Evolutionary conservation across 2,797 vertebrate genomes (phyloP), one percentile per base, ranked within the genome.

Genomic region (Lates japonicus): DNA sequence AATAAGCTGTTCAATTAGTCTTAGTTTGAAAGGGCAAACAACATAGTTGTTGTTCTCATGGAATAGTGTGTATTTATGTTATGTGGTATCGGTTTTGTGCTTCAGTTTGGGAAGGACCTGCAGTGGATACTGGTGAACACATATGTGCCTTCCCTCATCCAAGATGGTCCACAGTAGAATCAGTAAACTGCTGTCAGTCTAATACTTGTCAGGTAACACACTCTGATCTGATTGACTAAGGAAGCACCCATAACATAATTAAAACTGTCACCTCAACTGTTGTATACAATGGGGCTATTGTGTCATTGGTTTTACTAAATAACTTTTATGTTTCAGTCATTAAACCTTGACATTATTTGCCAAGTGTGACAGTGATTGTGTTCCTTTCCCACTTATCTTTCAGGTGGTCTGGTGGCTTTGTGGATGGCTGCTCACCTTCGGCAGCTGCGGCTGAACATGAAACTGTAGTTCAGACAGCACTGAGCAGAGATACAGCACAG

Each of bases 151-250:
- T 98, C 97, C 2, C 91, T 97, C 76, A 97, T 98, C 90, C 97
- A 98, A 85, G 96, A 98, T 70, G 97, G 97, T 20, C 97, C 97
- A 57, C 97, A 97, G 97, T 98, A 92, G n/a, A 90, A 97, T 97
- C 31, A 29, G 7, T 14, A 52, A 77, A 54, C 31, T 29, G 1
- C 13, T 17, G 16, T 60, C 9, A 31, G 20, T 70, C 7, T 54
- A 25, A 31, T 13, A 35, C 9, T 39, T 58, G 20, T 41, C 37
- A 33, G 2, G 20, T 8, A 37, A n/a, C n/a, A 68, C 35, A 72
- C 29, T 16, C 14, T 42, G 2, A 52, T 59, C 5, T 41, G 46
- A 29, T 66, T 65, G 0, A 4, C 17, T 35, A 31, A 33, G 22
- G 29, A 42, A 13, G 3, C 42, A 29, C 1, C 5, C 8, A 2